Conservation (phyloP, 2,113 vertebrate species). For the Pseudonaja textilis region DNA sequence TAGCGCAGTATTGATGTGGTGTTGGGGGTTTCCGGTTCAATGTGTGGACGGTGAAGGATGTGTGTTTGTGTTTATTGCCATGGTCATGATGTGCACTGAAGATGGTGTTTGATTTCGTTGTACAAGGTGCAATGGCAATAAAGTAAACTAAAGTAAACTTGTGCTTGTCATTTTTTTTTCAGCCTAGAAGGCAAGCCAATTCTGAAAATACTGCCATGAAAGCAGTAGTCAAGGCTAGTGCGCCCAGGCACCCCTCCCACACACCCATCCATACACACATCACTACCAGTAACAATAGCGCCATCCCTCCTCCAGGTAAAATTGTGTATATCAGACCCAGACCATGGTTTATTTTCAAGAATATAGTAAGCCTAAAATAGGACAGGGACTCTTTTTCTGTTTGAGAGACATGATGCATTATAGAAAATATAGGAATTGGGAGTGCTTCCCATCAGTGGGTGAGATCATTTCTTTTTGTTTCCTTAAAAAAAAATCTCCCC, state of each 20-base stretch:
- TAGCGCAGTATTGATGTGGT: no score
- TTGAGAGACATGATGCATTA: not conserved
- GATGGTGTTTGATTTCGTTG: no score
- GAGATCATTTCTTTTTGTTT: not conserved
- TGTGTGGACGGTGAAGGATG: no score
- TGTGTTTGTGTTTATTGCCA: no score
- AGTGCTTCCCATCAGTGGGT: not conserved
- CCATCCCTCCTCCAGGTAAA: not conserved
- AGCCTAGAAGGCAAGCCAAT: not conserved
- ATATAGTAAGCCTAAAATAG: not conserved
- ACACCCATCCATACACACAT: not conserved
- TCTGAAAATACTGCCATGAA: not conserved
- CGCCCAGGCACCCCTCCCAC: accelerated
- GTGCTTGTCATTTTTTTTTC: not conserved
- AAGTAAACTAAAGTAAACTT: not conserved
- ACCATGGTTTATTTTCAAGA: not conserved
- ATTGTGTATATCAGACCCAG: not conserved
- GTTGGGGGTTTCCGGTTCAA: no score
- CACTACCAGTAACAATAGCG: not conserved
- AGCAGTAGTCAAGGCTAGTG: not conserved
- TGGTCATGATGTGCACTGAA: no score
- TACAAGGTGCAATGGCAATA: no score
- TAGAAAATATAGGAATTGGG: not conserved
- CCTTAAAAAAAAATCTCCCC: not conserved
- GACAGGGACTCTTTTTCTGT: not conserved